These are phyloP conservation scores for Vannuccia rotundouncinata DNA, from an alignment of 2,888 invertebrate species.

Conservation along the genomic window DNA sequence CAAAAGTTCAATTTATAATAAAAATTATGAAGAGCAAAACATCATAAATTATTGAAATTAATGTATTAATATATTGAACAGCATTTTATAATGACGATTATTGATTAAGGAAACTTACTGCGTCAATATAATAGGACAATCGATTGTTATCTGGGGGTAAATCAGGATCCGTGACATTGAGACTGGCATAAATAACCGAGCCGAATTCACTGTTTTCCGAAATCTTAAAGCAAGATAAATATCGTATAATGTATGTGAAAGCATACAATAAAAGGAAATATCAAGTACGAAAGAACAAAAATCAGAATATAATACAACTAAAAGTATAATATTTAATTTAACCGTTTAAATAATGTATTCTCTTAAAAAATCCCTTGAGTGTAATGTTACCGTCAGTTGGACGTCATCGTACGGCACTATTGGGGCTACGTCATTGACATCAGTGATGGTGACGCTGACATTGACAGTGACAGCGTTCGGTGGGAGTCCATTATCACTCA, in stretches of 20 bases:
- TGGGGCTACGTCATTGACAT: not conserved
- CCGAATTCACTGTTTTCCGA: not conserved
- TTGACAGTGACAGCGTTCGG: not conserved
- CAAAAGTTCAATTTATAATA: too few relatives aligned
- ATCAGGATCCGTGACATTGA: not conserved
- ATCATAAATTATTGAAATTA: too few relatives aligned
- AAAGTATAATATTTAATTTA: too few relatives aligned
- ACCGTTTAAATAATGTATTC: too few relatives aligned
- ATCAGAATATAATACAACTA: too few relatives aligned
- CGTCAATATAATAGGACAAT: slow-evolving; percentile 13
- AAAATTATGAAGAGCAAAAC: too few relatives aligned
- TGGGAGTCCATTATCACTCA: not conserved
- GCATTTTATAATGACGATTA: too few relatives aligned
- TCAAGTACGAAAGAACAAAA: too few relatives aligned
- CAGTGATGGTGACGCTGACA: not conserved
- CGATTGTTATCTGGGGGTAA: slow-evolving; percentile 5
- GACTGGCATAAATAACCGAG: not conserved
- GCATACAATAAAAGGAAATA: too few relatives aligned
- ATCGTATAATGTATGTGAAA: too few relatives aligned
- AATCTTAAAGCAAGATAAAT: not conserved
- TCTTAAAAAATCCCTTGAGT: too few relatives aligned
- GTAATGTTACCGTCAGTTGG: not conserved
- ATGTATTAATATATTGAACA: too few relatives aligned
- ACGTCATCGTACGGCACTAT: not conserved
- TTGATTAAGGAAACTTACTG: slow-evolving; percentile 17